A percentile compares a stretch with the other conserved stretches of the same genome.
Conservation (phyloP, 92 coral and sea anemone genomes). For the Hydrozoanthus gracilis region DNA sequence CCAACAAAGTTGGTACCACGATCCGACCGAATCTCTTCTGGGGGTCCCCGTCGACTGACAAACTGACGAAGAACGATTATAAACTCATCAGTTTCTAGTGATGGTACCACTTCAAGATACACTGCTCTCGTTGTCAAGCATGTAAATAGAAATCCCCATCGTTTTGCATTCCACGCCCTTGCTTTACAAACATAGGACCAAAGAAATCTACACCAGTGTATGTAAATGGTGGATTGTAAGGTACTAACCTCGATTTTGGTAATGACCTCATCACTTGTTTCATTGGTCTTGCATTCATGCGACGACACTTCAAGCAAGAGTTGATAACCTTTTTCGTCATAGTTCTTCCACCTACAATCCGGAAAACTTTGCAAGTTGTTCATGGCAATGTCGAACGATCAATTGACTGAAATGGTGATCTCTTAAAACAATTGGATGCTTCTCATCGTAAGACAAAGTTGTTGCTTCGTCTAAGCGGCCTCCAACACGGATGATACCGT, state of each 20-base stretch:
- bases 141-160: too few species aligned
- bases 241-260: slow-evolving; percentile 56
- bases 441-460: too few species aligned
- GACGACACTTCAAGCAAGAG: too few species aligned
- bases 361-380: not conserved
- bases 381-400: too few species aligned
- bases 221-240: slow-evolving; percentile 71
- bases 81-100: slow-evolving; percentile 61
- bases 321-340: too few species aligned
- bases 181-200: too few species aligned
- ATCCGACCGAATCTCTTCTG: slow-evolving; percentile 66
- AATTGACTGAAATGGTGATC: too few species aligned
- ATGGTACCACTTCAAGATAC: slow-evolving; percentile 64
- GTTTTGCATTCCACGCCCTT: slow-evolving; percentile 66
- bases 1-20: slow-evolving; percentile 72
- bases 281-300: slow-evolving; percentile 64
- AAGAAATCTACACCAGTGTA: slow-evolving; percentile 61
- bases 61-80: slow-evolving; percentile 66
- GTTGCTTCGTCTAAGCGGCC: too few species aligned
- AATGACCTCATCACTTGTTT: slow-evolving; percentile 64
- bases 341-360: too few species aligned
- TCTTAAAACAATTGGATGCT: too few species aligned
- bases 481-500: too few species aligned
- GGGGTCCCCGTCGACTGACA: slow-evolving; percentile 58
- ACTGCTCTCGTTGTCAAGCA: too few species aligned